These are phyloP conservation scores for Eupithecia inturbata DNA, from an alignment of 2,888 invertebrate genomes.

Conservation along the genomic window DNA sequence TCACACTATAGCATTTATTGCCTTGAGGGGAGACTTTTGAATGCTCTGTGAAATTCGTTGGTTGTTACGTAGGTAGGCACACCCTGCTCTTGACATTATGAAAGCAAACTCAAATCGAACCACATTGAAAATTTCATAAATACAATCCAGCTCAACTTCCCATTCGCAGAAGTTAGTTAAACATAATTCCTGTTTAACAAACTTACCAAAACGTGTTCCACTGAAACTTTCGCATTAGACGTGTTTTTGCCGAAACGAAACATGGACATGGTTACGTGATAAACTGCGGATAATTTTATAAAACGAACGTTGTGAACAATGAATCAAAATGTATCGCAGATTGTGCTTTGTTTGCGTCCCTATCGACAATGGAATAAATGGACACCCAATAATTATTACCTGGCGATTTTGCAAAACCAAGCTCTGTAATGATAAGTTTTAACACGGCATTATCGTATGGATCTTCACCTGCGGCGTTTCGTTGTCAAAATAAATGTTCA, in stretches of 20 bases:
- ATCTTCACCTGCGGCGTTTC: conserved; percentile 33
- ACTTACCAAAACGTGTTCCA: conserved; percentile 35
- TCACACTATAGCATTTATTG: conserved; percentile 6
- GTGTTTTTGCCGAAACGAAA: conserved; percentile 35
- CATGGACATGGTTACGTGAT: conserved; percentile 27
- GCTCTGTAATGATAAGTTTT: conserved; percentile 54
- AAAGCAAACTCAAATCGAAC: conserved; percentile 32
- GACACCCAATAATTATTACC: conserved; percentile 54
- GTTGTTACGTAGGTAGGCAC: not conserved
- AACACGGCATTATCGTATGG: conserved; percentile 56
- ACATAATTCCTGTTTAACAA: conserved; percentile 33
- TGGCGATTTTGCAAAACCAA: conserved; percentile 52
- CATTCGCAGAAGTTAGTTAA: conserved; percentile 30
- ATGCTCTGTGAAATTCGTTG: not conserved
- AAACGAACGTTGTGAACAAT: conserved; percentile 33
- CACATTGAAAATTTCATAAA: conserved; percentile 33
- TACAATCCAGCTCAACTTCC: conserved; percentile 29
- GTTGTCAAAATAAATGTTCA: conserved; percentile 19
- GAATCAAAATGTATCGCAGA: conserved; percentile 35
- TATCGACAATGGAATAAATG: conserved; percentile 41
- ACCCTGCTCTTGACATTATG: conserved; percentile 20
- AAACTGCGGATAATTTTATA: conserved; percentile 36
- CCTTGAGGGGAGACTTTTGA: conserved; percentile 3
- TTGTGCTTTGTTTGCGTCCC: conserved; percentile 40
- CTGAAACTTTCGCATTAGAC: conserved; percentile 37